A percentile compares a stretch with the other conserved stretches of the same genome.
Conservation (phyloP, 1,140 invertebrate genomes). For the Heliothis subflexa region DNA sequence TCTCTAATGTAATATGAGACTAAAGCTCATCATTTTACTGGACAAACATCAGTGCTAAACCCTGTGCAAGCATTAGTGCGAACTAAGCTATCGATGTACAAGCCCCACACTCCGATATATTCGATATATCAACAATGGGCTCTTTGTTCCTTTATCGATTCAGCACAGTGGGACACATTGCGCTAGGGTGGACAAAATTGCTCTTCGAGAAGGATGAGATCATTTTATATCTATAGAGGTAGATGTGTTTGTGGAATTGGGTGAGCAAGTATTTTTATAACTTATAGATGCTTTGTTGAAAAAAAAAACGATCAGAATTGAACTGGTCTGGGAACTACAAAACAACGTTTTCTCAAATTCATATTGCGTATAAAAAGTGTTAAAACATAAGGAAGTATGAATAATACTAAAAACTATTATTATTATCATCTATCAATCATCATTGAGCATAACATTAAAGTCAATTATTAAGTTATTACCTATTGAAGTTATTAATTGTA, state of each 20-base stretch:
- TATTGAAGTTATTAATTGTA: constrained; percentile 1
- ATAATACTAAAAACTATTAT: neutral
- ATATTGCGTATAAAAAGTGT: too few species aligned
- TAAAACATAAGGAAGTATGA: too few species aligned
- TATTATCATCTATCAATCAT: constrained; percentile 1
- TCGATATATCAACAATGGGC: constrained; percentile 34
- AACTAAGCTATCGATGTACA: constrained; percentile 12
- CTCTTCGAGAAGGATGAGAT: constrained; percentile 2
- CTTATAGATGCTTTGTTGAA: neutral
- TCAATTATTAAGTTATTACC: constrained; percentile 11
- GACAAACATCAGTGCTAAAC: neutral
- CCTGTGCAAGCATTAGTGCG: constrained; percentile 9
- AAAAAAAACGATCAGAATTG: too few species aligned
- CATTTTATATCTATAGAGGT: neutral
- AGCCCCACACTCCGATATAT: constrained; percentile 15
- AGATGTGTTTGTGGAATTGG: neutral
- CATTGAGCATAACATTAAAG: constrained; percentile 1
- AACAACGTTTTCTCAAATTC: too few species aligned
- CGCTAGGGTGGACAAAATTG: constrained; percentile 33
- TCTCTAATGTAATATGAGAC: neutral
- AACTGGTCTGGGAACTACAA: too few species aligned
- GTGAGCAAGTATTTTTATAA: neutral
- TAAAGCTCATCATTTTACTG: neutral
- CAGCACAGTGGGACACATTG: constrained; percentile 37
- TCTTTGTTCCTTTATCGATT: constrained; percentile 44